These are phyloP conservation scores for Drosophila parthenogenetica DNA, from an alignment of 2,888 invertebrate genomes.

Conservation along the genomic window DNA sequence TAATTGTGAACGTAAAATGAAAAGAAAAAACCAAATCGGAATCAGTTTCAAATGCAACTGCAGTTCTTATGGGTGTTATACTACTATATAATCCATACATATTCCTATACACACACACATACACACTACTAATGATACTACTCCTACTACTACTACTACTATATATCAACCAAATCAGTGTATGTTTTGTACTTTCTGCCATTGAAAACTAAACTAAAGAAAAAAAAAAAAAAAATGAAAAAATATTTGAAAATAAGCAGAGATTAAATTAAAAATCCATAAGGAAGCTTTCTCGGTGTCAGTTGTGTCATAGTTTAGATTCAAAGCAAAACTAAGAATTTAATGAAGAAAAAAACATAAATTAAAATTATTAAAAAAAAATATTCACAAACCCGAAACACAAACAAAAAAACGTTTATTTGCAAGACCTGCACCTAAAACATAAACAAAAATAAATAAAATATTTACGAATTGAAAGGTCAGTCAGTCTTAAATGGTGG, in stretches of 20 bases:
- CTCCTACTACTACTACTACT: slow-evolving; percentile 10
- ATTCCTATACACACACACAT: neutral
- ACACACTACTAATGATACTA: neutral
- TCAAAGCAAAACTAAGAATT: slow-evolving; percentile 44
- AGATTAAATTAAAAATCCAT: slow-evolving; percentile 36
- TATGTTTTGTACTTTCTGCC: slow-evolving; percentile 42
- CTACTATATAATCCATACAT: slow-evolving; percentile 21
- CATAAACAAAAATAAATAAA: slow-evolving; percentile 12
- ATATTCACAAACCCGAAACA: slow-evolving; percentile 4
- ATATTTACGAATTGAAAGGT: neutral
- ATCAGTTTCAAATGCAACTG: slow-evolving; percentile 25
- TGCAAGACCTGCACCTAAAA: slow-evolving; percentile 36
- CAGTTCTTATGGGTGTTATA: slow-evolving; percentile 11
- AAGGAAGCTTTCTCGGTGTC: slow-evolving; percentile 68
- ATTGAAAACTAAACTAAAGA: slow-evolving; percentile 26
- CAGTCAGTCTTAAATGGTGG: slow-evolving; percentile 20
- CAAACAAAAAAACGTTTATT: slow-evolving; percentile 24
- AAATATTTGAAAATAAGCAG: slow-evolving; percentile 11
- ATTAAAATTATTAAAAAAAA: slow-evolving; percentile 6
- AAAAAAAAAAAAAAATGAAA: slow-evolving; percentile 13
- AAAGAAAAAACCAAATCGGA: slow-evolving; percentile 17
- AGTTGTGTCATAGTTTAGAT: slow-evolving; percentile 71
- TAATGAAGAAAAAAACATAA: slow-evolving; percentile 13
- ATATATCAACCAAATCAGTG: slow-evolving; percentile 30
- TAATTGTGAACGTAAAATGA: slow-evolving; percentile 38